Base-by-base conservation (phyloP, 30 jellyfish, hydroid and myxozoan species). In the Pseudorhiza aurosa region DNA sequence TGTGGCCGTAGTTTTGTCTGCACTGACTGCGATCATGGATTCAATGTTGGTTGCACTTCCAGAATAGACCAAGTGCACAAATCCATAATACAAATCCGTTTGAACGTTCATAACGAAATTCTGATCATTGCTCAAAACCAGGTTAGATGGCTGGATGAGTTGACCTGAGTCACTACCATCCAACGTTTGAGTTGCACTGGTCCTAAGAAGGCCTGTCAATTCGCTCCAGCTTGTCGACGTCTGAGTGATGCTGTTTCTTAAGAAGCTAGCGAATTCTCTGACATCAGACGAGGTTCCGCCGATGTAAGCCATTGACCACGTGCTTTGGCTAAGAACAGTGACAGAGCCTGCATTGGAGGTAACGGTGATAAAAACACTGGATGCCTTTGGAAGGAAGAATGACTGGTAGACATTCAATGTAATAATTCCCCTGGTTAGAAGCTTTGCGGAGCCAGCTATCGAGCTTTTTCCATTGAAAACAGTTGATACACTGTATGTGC, bases 231-330 rank as follows among this genome's bases (percentile, higher is more conserved):
- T 47, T 47, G 80, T 72, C 0, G 81, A 69, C 17, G 81, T 18
- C 46, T 40, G 44, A 28, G 44, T 72, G 0, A 87, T 65, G 9
- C 85, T 21, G 2, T 59, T 29, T 22, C 36, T 60, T 65, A 75
- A 40, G 39, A 50, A 83, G 70, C 85, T 62, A 32, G 97, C 71
- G 55, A 90, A 90, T 45, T 90, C 97, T 32, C 70, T 71, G 57
- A 64, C 60, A 40, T 57, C 75, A 2, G 94, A n/a, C 8, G 85
- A 63, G 18, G 85, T 65, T 7, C 81, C 85, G 3, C 97, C 97
- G 28, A 90, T 69, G 51, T 56, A 90, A 1, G 80, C 82, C 93
- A 90, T 90, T 10, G 97, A 90, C 97, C 97, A 90, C 1, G 95
- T 58, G 65, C 96, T 82, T 32, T 78, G 83, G 42, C 68, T 37